phyloP scores from a whole-genome alignment of 2,113 vertebrate genomes.

The Alethe diademata region DNA sequence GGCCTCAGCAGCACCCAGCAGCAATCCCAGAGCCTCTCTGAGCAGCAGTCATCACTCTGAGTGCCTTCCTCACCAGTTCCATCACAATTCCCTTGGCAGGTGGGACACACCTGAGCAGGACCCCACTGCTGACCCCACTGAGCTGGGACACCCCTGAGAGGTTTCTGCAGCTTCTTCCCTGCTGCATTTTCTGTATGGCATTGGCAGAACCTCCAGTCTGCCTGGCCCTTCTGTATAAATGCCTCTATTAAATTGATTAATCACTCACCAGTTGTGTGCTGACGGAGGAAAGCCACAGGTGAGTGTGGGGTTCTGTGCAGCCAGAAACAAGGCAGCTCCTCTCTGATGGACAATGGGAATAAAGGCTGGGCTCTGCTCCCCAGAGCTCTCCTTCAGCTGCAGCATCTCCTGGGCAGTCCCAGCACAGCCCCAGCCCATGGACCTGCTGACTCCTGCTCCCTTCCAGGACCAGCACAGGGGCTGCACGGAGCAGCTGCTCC shows the following conservation, averaged over 20 bases:
- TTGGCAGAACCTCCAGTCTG: neutral
- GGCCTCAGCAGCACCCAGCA: neutral
- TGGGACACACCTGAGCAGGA: neutral
- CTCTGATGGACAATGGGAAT: neutral
- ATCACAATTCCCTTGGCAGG: neutral
- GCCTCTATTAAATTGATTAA: neutral
- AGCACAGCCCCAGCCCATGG: neutral
- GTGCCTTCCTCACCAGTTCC: neutral
- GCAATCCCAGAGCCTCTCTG: neutral
- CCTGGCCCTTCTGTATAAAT: neutral
- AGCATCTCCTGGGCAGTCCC: neutral
- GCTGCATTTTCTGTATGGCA: neutral
- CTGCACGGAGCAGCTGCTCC: neutral
- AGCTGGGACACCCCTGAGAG: neutral
- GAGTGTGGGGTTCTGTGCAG: accelerated
- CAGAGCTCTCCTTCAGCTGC: neutral
- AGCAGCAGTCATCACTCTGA: neutral
- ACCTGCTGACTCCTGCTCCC: neutral
- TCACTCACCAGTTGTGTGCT: neutral
- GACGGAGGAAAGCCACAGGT: neutral
- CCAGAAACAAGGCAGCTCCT: no score
- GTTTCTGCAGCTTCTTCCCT: accelerated
- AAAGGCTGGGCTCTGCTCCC: neutral
- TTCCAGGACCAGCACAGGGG: neutral
- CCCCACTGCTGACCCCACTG: neutral